These are phyloP conservation scores for Nylanderia fulva DNA, from an alignment of 1,140 invertebrate species.

Conservation along the genomic window DNA sequence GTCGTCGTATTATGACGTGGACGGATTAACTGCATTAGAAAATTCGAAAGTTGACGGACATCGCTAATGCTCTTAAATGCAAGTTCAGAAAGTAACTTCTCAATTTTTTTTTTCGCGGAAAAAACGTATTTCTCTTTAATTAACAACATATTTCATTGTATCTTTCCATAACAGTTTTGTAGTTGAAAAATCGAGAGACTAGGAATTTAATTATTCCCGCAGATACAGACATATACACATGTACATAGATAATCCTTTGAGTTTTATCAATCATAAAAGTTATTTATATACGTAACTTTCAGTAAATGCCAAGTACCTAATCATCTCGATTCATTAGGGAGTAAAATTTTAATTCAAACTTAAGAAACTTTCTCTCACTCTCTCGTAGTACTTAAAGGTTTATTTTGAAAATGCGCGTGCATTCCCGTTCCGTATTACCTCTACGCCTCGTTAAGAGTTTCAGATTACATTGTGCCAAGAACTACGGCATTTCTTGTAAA, in stretches of 20 bases:
- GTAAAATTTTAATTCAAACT: conserved; percentile 42
- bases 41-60: conserved; percentile 36
- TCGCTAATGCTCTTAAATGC: conserved; percentile 33
- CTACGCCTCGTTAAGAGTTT: conserved; percentile 54
- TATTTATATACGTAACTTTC: not conserved
- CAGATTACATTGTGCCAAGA: conserved; percentile 51
- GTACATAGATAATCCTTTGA: not conserved
- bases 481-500: conserved; percentile 33
- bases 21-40: conserved; percentile 44
- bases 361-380: conserved; percentile 19
- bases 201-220: conserved; percentile 2
- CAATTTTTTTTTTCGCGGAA: not conserved
- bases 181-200: not conserved
- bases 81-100: not conserved
- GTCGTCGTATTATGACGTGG: conserved; percentile 40
- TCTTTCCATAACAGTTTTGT: not conserved
- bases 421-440: conserved; percentile 3
- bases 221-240: too few relatives aligned
- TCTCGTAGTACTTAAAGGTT: conserved; percentile 4
- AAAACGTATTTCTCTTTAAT: not conserved
- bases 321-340: conserved; percentile 10
- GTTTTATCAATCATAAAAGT: not conserved
- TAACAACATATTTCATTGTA: not conserved
- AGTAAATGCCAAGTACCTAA: conserved; percentile 3
- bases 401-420: conserved; percentile 35